A percentile compares a stretch with the other conserved stretches of the same genome.
Evolutionary conservation across 2,888 invertebrate species (phyloP).

Genomic region (Hoplodrina blanda): DNA sequence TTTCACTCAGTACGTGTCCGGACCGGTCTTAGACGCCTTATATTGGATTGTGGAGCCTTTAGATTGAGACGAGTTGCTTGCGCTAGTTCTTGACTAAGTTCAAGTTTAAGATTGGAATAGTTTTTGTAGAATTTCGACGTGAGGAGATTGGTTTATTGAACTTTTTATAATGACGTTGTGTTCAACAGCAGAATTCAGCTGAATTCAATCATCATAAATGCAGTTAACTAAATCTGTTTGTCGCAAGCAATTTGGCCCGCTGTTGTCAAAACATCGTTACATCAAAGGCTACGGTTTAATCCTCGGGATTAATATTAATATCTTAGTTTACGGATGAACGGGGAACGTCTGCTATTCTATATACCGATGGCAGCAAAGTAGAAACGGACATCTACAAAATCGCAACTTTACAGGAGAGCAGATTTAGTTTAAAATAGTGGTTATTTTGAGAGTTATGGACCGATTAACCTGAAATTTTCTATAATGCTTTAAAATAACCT

Average conservation of each 20-base stretch:
- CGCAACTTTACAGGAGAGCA: too few relatives aligned
- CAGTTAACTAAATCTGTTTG: slow-evolving; percentile 39
- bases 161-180: not conserved
- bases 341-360: slow-evolving; percentile 21
- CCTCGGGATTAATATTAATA: slow-evolving; percentile 55
- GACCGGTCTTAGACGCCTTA: slow-evolving; percentile 62
- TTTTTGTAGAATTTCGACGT: slow-evolving; percentile 17
- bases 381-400: too few relatives aligned
- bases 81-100: slow-evolving; percentile 26
- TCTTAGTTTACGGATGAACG: slow-evolving; percentile 47
- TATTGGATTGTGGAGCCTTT: slow-evolving; percentile 50
- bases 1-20: slow-evolving; percentile 62
- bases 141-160: slow-evolving; percentile 6
- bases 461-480: too few relatives aligned
- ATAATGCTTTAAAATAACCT: too few relatives aligned
- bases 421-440: too few relatives aligned
- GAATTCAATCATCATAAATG: not conserved
- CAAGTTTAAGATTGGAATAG: slow-evolving; percentile 21
- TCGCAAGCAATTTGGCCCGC: slow-evolving; percentile 44
- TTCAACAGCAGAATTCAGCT: slow-evolving; percentile 2
- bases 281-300: slow-evolving; percentile 38
- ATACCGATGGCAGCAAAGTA: too few relatives aligned
- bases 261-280: slow-evolving; percentile 42
- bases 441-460: too few relatives aligned
- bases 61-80: slow-evolving; percentile 35